phyloP scores from a whole-genome alignment of 2,113 vertebrate species.

The Buteo buteo region DNA sequence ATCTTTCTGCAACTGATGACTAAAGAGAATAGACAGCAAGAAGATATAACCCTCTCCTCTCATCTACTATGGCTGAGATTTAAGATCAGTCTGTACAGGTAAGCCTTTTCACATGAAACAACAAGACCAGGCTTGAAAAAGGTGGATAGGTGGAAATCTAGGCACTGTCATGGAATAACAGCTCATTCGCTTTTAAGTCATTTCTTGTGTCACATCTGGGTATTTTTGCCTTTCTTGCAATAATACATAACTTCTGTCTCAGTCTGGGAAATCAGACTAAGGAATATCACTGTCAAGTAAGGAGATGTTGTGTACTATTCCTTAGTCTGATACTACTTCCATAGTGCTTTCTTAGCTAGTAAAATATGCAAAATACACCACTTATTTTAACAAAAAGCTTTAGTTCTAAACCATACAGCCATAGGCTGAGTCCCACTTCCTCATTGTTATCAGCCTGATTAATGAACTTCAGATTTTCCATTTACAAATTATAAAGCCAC shows the following conservation, averaged over 20 bases:
- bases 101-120: not conserved
- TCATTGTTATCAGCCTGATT: not conserved
- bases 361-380: not conserved
- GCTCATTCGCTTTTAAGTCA: not conserved
- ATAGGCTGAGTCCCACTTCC: not conserved
- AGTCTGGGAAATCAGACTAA: not conserved
- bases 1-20: not conserved
- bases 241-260: not conserved
- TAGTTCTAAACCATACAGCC: not conserved
- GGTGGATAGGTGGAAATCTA: not conserved
- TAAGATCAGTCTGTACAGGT: not conserved
- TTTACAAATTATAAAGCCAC: conserved; percentile 10
- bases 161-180: not conserved
- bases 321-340: not conserved
- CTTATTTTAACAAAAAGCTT: not conserved
- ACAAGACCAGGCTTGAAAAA: not conserved
- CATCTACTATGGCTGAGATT: not conserved
- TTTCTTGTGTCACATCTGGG: not conserved
- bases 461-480: conserved; percentile 6
- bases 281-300: not conserved
- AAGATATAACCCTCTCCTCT: not conserved
- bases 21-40: not conserved
- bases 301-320: not conserved
- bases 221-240: not conserved
- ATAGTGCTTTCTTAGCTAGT: not conserved